Conservation (phyloP, 35 echinoderm and acorn worm species). For the Apostichopus parvimensis region DNA sequence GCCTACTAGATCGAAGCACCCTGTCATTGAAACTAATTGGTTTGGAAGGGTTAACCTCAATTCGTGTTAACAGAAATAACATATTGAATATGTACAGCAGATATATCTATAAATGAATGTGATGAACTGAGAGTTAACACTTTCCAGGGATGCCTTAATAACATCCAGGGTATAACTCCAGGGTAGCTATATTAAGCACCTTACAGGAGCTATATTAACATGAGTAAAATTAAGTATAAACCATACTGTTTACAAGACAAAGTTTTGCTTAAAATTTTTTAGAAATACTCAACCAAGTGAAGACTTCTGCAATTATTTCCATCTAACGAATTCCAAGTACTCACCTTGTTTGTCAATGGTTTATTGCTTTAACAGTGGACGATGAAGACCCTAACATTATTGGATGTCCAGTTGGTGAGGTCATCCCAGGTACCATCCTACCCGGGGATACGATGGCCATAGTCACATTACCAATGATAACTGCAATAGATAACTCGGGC, state of each 20-base stretch:
- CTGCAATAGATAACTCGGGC: slow-evolving; percentile 4
- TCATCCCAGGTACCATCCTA: neutral
- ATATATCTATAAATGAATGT: too few relatives aligned
- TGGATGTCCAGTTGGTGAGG: neutral
- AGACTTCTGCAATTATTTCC: neutral
- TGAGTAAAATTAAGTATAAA: neutral
- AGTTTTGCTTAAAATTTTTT: neutral
- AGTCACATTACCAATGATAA: neutral
- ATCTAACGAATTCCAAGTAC: too few relatives aligned
- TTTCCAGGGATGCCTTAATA: too few relatives aligned
- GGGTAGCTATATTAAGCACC: too few relatives aligned
- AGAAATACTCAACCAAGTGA: neutral
- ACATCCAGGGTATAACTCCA: too few relatives aligned
- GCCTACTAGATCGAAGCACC: too few relatives aligned
- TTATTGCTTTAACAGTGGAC: slow-evolving; percentile 8
- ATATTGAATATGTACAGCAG: too few relatives aligned
- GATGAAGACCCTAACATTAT: neutral
- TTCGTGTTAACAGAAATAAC: too few relatives aligned
- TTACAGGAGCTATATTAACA: too few relatives aligned
- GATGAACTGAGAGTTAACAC: too few relatives aligned
- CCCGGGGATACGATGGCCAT: neutral
- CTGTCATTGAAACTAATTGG: too few relatives aligned
- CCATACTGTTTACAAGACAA: neutral
- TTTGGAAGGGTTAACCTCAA: too few relatives aligned
- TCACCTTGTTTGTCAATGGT: neutral